Evolutionary conservation across 2,888 invertebrate species (phyloP).

Genomic region (Tachina fera): DNA sequence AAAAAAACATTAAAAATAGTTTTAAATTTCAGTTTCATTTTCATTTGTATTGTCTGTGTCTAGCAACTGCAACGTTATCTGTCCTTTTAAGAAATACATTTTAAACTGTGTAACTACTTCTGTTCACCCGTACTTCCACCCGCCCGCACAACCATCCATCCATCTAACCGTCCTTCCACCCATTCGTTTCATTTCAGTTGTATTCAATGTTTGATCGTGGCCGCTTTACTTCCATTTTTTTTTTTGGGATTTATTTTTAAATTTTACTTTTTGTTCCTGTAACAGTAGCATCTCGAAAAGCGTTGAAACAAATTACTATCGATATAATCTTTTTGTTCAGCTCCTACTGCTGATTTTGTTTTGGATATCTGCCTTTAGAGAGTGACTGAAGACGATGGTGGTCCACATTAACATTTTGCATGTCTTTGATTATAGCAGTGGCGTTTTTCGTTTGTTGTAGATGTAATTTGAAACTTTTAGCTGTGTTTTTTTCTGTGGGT

Average conservation of each 20-base stretch:
- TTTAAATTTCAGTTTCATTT: constrained; percentile 73
- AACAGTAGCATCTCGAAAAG: constrained; percentile 74
- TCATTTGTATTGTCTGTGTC: constrained; percentile 59
- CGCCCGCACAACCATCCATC: constrained; percentile 4
- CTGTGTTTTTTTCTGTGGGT: constrained; percentile 30
- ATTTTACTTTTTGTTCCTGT: constrained; percentile 55
- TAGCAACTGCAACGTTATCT: constrained; percentile 48
- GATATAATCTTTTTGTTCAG: constrained; percentile 73
- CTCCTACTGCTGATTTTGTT: constrained; percentile 62
- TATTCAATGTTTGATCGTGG: constrained; percentile 71
- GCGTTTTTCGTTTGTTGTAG: constrained; percentile 48
- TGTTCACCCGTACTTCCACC: background rate
- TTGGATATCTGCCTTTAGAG: constrained; percentile 23
- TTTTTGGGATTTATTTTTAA: constrained; percentile 15
- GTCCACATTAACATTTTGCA: constrained; percentile 75
- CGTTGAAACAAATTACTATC: constrained; percentile 75
- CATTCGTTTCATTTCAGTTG: constrained; percentile 58
- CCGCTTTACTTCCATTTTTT: constrained; percentile 62
- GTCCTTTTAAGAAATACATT: constrained; percentile 55
- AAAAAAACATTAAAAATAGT: constrained; percentile 41
- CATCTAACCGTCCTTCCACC: constrained; percentile 63
- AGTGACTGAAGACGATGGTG: constrained; percentile 70
- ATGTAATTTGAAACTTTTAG: constrained; percentile 69
- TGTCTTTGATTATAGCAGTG: constrained; percentile 72
- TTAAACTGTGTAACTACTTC: constrained; percentile 32